A percentile compares a stretch with the other conserved stretches of the same genome.
These are phyloP conservation scores for Xyrauchen texanus DNA, from an alignment of 2,113 vertebrate species.

Conservation along the genomic window DNA sequence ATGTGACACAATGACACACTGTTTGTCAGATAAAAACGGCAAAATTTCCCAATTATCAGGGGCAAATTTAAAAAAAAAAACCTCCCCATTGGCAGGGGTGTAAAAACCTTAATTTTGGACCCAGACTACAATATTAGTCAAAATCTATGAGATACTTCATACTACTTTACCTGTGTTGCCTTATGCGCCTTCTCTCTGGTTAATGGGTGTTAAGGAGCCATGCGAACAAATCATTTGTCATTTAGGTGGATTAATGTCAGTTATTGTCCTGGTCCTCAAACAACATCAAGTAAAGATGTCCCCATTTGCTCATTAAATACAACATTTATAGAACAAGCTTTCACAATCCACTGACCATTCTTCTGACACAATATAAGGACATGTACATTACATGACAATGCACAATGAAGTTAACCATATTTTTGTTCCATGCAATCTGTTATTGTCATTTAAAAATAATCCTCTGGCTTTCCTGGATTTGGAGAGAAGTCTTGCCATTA, in stretches of 20 bases:
- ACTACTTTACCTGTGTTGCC: slow-evolving; percentile 81
- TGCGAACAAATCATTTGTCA: neutral
- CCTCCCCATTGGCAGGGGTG: neutral
- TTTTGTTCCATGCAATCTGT: neutral
- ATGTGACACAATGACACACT: too few relatives aligned
- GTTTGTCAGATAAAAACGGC: too few relatives aligned
- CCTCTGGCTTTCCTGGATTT: too few relatives aligned
- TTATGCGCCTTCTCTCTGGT: slow-evolving; percentile 83
- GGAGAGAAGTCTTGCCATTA: neutral
- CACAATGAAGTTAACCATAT: neutral
- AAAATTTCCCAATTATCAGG: too few relatives aligned
- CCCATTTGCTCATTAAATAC: neutral
- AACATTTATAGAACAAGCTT: neutral
- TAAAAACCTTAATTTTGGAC: neutral
- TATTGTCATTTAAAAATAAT: too few relatives aligned
- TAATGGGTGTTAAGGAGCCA: slow-evolving; percentile 74
- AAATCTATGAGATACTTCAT: neutral
- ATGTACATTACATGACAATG: neutral
- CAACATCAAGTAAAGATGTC: neutral
- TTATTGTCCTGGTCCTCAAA: neutral
- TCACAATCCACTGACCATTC: neutral
- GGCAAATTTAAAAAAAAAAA: too few relatives aligned
- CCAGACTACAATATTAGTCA: neutral
- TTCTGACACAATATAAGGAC: neutral
- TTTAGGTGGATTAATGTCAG: neutral